phyloP scores from a whole-genome alignment of 1,140 invertebrate genomes.

The Hycleus phaleratus region DNA sequence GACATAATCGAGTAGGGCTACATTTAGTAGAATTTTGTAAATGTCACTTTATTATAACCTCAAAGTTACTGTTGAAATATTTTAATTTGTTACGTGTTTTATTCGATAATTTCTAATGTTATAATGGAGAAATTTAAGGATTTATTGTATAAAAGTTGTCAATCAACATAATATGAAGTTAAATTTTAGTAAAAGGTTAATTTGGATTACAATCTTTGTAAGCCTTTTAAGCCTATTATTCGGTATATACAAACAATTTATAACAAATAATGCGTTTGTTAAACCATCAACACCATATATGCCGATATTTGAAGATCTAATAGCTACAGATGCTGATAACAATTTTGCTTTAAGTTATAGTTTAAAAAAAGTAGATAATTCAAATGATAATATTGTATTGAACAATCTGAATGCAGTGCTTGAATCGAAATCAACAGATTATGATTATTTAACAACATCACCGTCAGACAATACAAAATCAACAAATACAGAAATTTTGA shows the following conservation, averaged over 20 bases:
- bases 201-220: slow-evolving; percentile 30
- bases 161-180: slow-evolving; percentile 10
- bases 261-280: slow-evolving; percentile 17
- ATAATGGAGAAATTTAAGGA: neutral
- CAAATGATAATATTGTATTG: slow-evolving; percentile 24
- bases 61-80: neutral
- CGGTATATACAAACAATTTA: slow-evolving; percentile 34
- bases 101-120: slow-evolving; percentile 1
- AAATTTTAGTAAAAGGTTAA: slow-evolving; percentile 1
- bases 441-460: slow-evolving; percentile 5
- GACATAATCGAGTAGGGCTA: no score
- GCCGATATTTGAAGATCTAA: slow-evolving; percentile 37
- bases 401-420: slow-evolving; percentile 24
- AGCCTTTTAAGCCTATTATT: slow-evolving; percentile 37
- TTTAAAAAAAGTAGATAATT: slow-evolving; percentile 7
- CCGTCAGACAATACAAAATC: slow-evolving; percentile 1
- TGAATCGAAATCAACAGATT: slow-evolving; percentile 17
- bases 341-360: slow-evolving; percentile 16
- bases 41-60: neutral
- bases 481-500: slow-evolving; percentile 63
- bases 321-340: slow-evolving; percentile 26
- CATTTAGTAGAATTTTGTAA: no score
- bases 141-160: neutral
- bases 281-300: slow-evolving; percentile 25
- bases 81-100: slow-evolving; percentile 1